Base-by-base conservation (phyloP, 2,797 vertebrate species). In the Melanotaenia maccullochi region DNA sequence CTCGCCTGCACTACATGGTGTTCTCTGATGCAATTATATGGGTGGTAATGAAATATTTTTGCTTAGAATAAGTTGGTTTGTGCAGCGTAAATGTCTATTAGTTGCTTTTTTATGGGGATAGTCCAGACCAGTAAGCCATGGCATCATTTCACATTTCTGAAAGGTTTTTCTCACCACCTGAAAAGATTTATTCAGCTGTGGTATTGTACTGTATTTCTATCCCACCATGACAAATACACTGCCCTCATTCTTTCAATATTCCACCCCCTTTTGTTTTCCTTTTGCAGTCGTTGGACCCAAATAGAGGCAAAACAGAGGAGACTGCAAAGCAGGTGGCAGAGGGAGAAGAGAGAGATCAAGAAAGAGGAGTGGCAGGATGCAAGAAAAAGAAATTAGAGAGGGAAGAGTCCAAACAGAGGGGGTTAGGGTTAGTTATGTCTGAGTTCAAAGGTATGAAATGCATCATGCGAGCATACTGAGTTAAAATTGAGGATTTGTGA, bases 181-280 rank as follows among this genome's bases (percentile, higher is more conserved):
- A 83, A 81, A 75, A 74, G 83, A 85, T 79, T 85, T 78, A 79
- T 82, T 84, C 78, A 73, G 79, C 72, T 60, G 59, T 65, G 68
- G 67, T 73, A 66, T 85, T 86, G 60, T 81, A 68, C 75, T 83
- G 82, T 73, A 71, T 79, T 84, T 79, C 67, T 76, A 58, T 71
- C 86, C 75, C 74, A 82, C 81, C 86, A 36, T 87, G 85, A 86
- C 79, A 81, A 81, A 86, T 81, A 80, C 61, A 68, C 77, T 85
- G 88, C 47, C 77, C 85, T 73, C 84, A 85, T 85, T 90, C 86
- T 84, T 88, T 88, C 82, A 86, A 63, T 83, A 79, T 79, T 76
- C 68, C 76, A 76, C 20, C 74, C 70, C 54, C 40, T 71, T 30
- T 24, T 67, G 65, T 80, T 62, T 61, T 65, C 56, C 33, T 72